These are phyloP conservation scores for Nematolebias whitei DNA, from an alignment of 2,113 vertebrate genomes.

Conservation along the genomic window DNA sequence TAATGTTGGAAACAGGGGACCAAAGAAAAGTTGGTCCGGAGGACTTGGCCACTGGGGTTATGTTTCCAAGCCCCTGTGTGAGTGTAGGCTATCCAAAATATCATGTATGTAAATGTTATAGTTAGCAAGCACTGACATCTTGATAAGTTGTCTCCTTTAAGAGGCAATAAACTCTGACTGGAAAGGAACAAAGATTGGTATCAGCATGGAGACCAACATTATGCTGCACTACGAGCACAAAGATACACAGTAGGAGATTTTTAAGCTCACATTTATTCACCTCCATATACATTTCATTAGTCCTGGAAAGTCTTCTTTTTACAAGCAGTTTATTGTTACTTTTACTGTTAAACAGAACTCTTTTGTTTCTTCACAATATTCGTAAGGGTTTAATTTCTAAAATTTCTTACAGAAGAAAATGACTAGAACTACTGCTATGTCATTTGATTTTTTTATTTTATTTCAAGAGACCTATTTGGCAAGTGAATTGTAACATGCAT, in stretches of 20 bases:
- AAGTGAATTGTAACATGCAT: not conserved
- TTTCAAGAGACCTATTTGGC: conserved; percentile 18
- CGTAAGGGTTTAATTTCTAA: not conserved
- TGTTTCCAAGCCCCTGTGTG: conserved; percentile 51
- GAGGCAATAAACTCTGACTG: conserved; percentile 24
- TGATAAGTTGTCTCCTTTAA: conserved; percentile 42
- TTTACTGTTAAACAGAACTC: conserved; percentile 15
- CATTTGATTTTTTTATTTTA: conserved; percentile 14
- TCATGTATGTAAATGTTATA: conserved; percentile 54
- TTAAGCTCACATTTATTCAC: conserved; percentile 5
- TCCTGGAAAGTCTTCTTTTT: not conserved
- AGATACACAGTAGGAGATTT: conserved; percentile 30
- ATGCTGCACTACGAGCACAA: conserved; percentile 3
- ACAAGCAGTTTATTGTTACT: conserved; percentile 1
- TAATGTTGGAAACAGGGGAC: conserved; percentile 9
- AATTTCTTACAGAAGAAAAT: not conserved
- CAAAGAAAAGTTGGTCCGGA: not conserved
- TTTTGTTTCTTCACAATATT: not conserved
- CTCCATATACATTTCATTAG: conserved; percentile 16
- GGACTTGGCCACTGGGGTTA: conserved; percentile 44
- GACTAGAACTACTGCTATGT: not conserved
- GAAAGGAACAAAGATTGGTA: conserved; percentile 55
- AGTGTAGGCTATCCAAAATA: conserved; percentile 46
- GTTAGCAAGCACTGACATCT: conserved; percentile 39
- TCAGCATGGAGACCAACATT: conserved; percentile 27